A percentile compares a stretch with the other conserved stretches of the same genome.
These are phyloP conservation scores for Callipepla squamata DNA, from an alignment of 2,113 vertebrate species.

Conservation along the genomic window DNA sequence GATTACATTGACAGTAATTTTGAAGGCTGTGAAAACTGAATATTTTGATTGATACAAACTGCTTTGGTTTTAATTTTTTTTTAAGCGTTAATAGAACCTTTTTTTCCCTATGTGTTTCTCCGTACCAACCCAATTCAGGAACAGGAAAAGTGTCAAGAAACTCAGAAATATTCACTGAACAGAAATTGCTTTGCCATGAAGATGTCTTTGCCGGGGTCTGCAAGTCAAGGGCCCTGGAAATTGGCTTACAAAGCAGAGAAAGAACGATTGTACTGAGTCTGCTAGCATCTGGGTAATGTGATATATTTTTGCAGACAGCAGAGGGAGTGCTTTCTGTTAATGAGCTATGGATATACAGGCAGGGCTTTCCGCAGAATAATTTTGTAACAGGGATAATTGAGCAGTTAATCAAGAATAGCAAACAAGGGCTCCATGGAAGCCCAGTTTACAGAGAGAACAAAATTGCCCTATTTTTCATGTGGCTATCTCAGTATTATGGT, in stretches of 20 bases:
- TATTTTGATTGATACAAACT: neutral
- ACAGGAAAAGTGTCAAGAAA: neutral
- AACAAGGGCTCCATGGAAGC: conserved; percentile 59
- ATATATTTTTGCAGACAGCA: conserved; percentile 14
- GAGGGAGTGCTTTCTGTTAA: conserved; percentile 38
- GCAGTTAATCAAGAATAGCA: conserved; percentile 70
- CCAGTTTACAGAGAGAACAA: conserved; percentile 55
- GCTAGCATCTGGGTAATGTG: neutral
- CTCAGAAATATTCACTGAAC: neutral
- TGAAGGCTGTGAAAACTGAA: neutral
- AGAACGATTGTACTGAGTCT: neutral
- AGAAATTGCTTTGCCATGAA: neutral
- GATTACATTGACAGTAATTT: neutral
- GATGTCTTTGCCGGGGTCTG: neutral
- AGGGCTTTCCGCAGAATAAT: conserved; percentile 45
- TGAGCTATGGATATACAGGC: conserved; percentile 19
- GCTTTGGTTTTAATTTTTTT: neutral
- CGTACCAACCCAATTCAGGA: neutral
- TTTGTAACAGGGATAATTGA: conserved; percentile 62
- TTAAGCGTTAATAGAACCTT: neutral
- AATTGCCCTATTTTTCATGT: conserved; percentile 73
- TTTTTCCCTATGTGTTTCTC: neutral
- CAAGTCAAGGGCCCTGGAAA: neutral
- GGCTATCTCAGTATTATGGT: conserved; percentile 52
- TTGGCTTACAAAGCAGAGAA: neutral